Conservation (phyloP, 30 jellyfish, hydroid and myxozoan genomes). For the Turritopsis rubra region DNA sequence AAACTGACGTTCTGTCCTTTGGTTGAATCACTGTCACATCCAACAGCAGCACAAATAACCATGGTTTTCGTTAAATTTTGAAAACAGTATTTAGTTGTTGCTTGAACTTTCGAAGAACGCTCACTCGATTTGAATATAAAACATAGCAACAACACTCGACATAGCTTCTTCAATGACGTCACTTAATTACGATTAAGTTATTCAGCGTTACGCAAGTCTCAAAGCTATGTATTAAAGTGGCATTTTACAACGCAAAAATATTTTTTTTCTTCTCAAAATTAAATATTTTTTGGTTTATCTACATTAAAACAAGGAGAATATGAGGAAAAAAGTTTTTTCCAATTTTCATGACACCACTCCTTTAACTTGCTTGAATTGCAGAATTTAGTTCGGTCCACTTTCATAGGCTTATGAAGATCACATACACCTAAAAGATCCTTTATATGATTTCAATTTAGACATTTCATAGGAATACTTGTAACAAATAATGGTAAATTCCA, state of each 20-base stretch:
- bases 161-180: neutral
- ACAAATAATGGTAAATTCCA: no score
- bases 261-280: neutral
- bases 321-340: neutral
- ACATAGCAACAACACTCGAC: neutral
- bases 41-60: neutral
- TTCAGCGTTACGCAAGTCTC: neutral
- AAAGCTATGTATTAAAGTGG: neutral
- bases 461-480: no score
- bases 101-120: neutral
- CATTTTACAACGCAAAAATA: neutral
- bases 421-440: no score
- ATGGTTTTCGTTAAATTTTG: neutral
- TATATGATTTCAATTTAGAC: no score
- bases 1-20: conserved; percentile 2
- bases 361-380: no score
- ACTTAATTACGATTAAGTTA: neutral
- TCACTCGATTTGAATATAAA: neutral
- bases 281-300: neutral
- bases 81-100: neutral
- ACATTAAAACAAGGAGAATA: neutral
- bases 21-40: neutral
- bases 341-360: neutral
- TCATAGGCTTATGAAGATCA: no score
- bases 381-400: no score